Base-by-base conservation (phyloP, 1,140 invertebrate genomes). In the Ylistrum balloti region DNA sequence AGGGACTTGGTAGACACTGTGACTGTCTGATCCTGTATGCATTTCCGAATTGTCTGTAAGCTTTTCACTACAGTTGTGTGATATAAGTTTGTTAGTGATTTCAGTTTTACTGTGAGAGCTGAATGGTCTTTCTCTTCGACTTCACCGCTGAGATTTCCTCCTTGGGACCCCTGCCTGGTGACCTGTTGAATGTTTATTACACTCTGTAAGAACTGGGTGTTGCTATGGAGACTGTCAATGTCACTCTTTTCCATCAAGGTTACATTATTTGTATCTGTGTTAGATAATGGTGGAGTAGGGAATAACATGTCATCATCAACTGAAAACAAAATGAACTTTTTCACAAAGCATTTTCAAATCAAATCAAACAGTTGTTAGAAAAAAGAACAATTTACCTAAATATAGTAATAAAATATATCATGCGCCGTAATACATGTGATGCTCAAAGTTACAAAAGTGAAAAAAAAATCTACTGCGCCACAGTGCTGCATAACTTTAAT, bases 191-290 rank as follows among this genome's bases (percentile, higher is more conserved):
- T 28, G 56, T 74, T 74, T 28, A 74, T 74, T 1, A 74, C 56
- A 74, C 56, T 74, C 13, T 74, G 56, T 28, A 74, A 28, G n/a
- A 74, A 74, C n/a, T 74, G 56, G n/a, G 56, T 74, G n/a, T 74
- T 74, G n/a, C 56, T 74, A n/a, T 74, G 56, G 22, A 74, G 56
- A 74, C 22, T 5, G 22, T 74, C 56, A 28, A 74, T 5, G 56
- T 74, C 56, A 5, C n/a, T 28, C n/a, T 5, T n/a, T 11, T 74
- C 56, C n/a, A 45, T 17, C 17, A 45, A 9, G 41, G 56, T n/a
- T 28, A 9, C n/a, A n/a, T 74, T n/a, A n/a, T n/a, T 0, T 28
- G 0, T 74, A 5, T 74, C 56, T 74, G 20, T 28, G 22, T n/a
- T n/a, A 74, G 56, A 74, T 28, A 28, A 74, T 74, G 56, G 56